Evolutionary conservation across 2,113 vertebrate genomes (phyloP), one percentile per base, ranked within the genome.

Genomic region (Heloderma charlesbogerti): DNA sequence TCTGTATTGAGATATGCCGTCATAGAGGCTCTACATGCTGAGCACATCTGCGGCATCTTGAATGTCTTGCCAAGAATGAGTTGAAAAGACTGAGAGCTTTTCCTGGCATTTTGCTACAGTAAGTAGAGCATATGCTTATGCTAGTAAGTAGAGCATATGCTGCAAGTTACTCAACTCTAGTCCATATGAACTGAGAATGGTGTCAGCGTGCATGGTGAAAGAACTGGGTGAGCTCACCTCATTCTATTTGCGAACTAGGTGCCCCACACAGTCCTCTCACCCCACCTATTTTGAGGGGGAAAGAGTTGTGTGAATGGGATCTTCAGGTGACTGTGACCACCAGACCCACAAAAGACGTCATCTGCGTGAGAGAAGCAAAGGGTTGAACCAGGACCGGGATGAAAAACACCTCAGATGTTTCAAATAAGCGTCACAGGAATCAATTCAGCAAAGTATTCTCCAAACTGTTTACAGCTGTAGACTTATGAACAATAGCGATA

Each of bases 381-480:
- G 6, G 34, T n/a, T 37, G 25, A 27, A 75, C 13, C 18, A 57
- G 27, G 40, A 29, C 10, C 43, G 40, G 18, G 37, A 88, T 67
- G 54, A 37, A 54, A 78, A 79, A 20, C 40, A 88, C 54, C 22
- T 67, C 75, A 67, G 57, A 79, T 45, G 31, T n/a, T 88, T 66
- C 40, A 66, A 80, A 79, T 22, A 66, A 6, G 16, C 29, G 34
- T 88, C 15, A 78, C 15, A 10, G 8, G 16, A 66, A 34, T 5
- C 8, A 63, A 20, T 69, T 69, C 27, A 75, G 43, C 22, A 69
- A 79, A 88, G 12, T 88, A 22, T 51, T 20, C 9, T 80, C 20
- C 54, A 87, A 34, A 66, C 40, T 88, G 34, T 80, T 88, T 80
- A 88, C 34, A 69, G 40, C 87, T 51, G 51, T 27, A 22, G n/a